Conservation (phyloP, 2,797 vertebrate genomes). For the Darevskia mixta region DNA sequence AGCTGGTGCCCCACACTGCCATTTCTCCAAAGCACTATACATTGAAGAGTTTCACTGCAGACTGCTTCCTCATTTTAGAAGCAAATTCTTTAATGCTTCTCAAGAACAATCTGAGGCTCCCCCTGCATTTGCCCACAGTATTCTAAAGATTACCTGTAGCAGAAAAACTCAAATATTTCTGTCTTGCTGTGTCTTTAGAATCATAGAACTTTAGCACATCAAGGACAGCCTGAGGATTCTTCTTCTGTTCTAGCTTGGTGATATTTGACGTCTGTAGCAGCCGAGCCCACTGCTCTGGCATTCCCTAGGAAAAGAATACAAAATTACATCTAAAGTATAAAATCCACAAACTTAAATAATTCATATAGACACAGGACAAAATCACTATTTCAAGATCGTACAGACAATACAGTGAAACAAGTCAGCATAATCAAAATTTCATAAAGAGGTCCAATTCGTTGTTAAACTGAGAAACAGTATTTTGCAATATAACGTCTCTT, state of each 20-base stretch:
- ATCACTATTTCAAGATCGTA: fast-evolving
- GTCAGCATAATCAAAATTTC: neutral
- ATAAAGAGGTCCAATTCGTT: neutral
- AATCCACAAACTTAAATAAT: neutral
- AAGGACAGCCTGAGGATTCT: constrained; percentile 97
- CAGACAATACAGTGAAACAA: neutral
- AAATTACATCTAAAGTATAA: neutral
- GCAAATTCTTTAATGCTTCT: neutral
- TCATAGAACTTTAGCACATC: constrained; percentile 98
- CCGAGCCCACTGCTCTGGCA: constrained; percentile 98
- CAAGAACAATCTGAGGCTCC: neutral
- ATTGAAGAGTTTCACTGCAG: neutral
- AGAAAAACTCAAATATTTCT: constrained; percentile 98
- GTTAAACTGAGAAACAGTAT: neutral
- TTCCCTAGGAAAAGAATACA: constrained; percentile 83
- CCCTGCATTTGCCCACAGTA: neutral
- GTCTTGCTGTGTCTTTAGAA: constrained; percentile 93
- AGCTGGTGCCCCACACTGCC: neutral
- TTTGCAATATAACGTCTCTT: neutral
- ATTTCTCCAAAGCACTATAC: neutral
- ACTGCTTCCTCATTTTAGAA: neutral
- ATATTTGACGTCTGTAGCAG: constrained; percentile 98
- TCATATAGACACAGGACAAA: fast-evolving
- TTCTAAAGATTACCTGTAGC: constrained; percentile 85
- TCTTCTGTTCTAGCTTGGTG: constrained; percentile 98